Evolutionary conservation across 2,113 vertebrate genomes (phyloP).

Genomic region (Megaleporinus macrocephalus): DNA sequence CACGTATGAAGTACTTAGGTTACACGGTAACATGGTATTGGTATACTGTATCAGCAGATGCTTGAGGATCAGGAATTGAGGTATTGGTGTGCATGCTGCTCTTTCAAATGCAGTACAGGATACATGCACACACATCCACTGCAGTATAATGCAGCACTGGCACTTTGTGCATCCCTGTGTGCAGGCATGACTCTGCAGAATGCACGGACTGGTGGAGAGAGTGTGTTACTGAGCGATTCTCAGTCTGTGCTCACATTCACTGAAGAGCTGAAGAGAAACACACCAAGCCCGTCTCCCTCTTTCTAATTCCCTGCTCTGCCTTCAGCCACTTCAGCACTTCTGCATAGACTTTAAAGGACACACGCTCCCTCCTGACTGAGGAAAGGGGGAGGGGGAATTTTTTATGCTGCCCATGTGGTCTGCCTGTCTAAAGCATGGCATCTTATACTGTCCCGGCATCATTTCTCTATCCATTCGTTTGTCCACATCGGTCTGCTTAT

Average conservation of each 20-base stretch:
- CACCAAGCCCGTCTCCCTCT: neutral
- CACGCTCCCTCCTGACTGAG: neutral
- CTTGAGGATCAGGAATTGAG: too few relatives aligned
- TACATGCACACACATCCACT: neutral
- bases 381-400: neutral
- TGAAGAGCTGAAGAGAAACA: neutral
- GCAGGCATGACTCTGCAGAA: constrained; percentile 17
- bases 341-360: neutral
- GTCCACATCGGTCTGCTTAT: constrained; percentile 5
- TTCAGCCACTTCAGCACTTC: neutral
- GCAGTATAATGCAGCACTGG: neutral
- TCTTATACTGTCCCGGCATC: neutral
- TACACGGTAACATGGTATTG: too few relatives aligned
- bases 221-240: neutral
- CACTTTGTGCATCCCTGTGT: neutral
- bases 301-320: neutral
- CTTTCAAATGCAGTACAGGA: neutral
- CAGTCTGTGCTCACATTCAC: neutral
- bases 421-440: neutral
- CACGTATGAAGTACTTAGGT: too few relatives aligned
- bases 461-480: neutral
- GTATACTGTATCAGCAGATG: too few relatives aligned
- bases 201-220: neutral
- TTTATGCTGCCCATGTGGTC: neutral
- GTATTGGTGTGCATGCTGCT: neutral